Conservation (phyloP, 2,888 invertebrate genomes). For the Epinotia brunnichana region DNA sequence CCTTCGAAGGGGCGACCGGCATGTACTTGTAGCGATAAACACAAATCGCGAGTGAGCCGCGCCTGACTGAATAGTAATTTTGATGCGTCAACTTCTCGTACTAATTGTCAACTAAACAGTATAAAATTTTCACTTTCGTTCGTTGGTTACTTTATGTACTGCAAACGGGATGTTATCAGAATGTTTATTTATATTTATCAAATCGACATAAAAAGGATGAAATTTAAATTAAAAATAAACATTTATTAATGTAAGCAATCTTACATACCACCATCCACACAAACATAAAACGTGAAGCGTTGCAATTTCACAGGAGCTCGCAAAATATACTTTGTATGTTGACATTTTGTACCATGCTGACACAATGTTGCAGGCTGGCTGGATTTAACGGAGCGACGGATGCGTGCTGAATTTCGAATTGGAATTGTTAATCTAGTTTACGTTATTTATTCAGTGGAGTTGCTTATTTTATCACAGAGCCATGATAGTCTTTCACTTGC, state of each 20-base stretch:
- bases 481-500: no score
- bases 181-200: no score
- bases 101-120: background rate
- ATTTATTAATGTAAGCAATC: background rate
- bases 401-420: constrained; percentile 23
- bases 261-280: constrained; percentile 7
- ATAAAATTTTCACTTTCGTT: no score
- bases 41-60: no score
- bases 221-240: no score
- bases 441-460: constrained; percentile 22
- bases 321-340: constrained; percentile 37
- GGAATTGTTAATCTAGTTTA: constrained; percentile 22
- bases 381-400: constrained; percentile 22
- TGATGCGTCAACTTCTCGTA: background rate
- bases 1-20: no score
- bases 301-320: constrained; percentile 17
- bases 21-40: no score
- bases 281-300: constrained; percentile 35
- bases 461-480: background rate
- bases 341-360: constrained; percentile 24
- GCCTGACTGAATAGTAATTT: background rate
- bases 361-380: constrained; percentile 20
- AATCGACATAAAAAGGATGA: no score
- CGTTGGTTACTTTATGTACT: no score
- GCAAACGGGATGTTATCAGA: no score